Evolutionary conservation across 2,888 invertebrate genomes (phyloP), one percentile per base, ranked within the genome.

Genomic region (Mesochorus sp.): DNA sequence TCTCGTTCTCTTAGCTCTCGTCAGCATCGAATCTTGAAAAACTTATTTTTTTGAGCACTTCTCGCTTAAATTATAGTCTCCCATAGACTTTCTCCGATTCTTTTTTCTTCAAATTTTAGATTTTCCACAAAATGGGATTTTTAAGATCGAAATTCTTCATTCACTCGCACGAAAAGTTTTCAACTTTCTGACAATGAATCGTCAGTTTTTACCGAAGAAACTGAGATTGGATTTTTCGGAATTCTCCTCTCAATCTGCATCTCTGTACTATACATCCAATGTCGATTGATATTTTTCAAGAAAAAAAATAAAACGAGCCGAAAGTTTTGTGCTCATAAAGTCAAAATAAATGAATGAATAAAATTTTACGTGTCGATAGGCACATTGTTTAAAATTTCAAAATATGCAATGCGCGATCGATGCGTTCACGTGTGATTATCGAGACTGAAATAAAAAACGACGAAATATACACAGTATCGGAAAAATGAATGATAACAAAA

Each of bases 371-470:
- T 24, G 3, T 1, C 49, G 24, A 24, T 14, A n/a, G n/a, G n/a
- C n/a, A n/a, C n/a, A n/a, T n/a, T n/a, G n/a, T n/a, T n/a, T n/a
- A n/a, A n/a, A n/a, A n/a, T 26, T 42, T 34, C 39, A 24, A 37
- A 42, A 51, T 70, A 49, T 55, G 51, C 55, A 72, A 37, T 70
- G 55, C 79, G 75, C 80, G 78, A 73, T 80, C 76, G 73, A 83
- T 81, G 83, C 84, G 81, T 84, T 85, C 55, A 82, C 85, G 82
- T 85, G 85, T 86, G 88, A n/a, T 88, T 85, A 87, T 86, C 84
- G 84, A 83, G 72, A 67, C 80, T 80, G 79, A 81, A 73, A 55
- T 47, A 73, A 75, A 75, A 53, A 68, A 64, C 44, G 51, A 83
- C 81, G 81, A 86, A 86, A 85, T 85, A 73, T 2, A 55, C n/a